These are phyloP conservation scores for Chrysopilus asiliformis DNA, from an alignment of 2,888 invertebrate genomes.

Conservation along the genomic window DNA sequence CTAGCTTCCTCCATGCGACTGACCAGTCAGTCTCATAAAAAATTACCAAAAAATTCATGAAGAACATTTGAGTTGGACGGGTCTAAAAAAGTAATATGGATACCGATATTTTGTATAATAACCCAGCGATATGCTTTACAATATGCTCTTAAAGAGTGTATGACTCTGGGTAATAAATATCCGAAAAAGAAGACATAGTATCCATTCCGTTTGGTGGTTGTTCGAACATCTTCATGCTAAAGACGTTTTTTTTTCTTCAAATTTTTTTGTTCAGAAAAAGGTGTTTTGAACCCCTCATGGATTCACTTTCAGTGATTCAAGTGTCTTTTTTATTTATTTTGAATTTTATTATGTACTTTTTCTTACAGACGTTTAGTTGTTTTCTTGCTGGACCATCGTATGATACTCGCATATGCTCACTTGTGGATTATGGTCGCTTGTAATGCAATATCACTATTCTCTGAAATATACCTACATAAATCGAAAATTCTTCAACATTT, in stretches of 20 bases:
- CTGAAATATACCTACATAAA: slow-evolving; percentile 2
- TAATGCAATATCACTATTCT: slow-evolving; percentile 4
- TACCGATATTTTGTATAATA: neutral
- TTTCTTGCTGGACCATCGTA: no score
- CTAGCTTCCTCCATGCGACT: neutral
- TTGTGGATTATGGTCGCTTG: neutral
- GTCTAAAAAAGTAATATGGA: neutral
- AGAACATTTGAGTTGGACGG: neutral
- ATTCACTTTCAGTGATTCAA: no score
- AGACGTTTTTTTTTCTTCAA: no score
- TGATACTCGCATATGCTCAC: no score
- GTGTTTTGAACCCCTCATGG: no score
- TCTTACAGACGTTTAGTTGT: no score
- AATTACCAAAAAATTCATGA: neutral
- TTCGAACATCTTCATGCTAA: neutral
- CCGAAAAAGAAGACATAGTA: neutral
- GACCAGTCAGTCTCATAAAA: slow-evolving; percentile 1
- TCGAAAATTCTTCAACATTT: slow-evolving; percentile 4
- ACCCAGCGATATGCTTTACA: no score
- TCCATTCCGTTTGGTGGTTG: neutral
- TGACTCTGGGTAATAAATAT: slow-evolving; percentile 1
- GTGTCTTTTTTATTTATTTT: no score
- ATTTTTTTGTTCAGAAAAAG: no score
- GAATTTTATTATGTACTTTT: no score
- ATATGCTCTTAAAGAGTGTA: neutral